A percentile compares a stretch with the other conserved stretches of the same genome.
Conservation (phyloP, 1,140 invertebrate genomes). For the Cydia pomonella region DNA sequence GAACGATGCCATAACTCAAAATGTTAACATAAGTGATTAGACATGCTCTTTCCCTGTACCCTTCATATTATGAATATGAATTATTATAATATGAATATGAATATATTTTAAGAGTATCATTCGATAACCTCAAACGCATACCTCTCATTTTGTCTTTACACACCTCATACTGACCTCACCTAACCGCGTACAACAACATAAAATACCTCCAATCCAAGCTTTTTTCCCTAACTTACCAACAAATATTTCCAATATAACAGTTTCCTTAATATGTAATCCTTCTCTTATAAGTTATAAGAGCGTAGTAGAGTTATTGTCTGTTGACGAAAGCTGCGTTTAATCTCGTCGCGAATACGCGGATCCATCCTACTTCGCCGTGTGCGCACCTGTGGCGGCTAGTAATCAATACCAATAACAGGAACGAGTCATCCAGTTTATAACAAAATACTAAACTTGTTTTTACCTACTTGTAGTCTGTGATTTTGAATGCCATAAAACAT, state of each 20-base stretch:
- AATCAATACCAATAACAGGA: not conserved
- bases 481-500: no score
- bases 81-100: no score
- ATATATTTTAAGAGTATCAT: no score
- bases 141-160: not conserved
- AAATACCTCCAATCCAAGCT: not conserved
- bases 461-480: no score
- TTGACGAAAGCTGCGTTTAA: constrained; percentile 16
- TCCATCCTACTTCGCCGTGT: constrained; percentile 28
- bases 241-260: constrained; percentile 21
- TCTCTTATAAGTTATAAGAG: constrained; percentile 24
- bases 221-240: not conserved
- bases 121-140: no score
- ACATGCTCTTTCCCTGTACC: no score
- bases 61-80: no score
- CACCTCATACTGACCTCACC: not conserved
- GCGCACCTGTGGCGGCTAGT: constrained; percentile 1
- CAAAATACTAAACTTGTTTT: no score
- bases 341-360: constrained; percentile 21
- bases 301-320: constrained; percentile 27
- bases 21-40: no score
- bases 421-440: no score
- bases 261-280: constrained; percentile 25
- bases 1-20: no score
- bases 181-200: not conserved